These are phyloP conservation scores for Dolichotis patagonum DNA, from an alignment of 2,113 vertebrate genomes.

Conservation along the genomic window DNA sequence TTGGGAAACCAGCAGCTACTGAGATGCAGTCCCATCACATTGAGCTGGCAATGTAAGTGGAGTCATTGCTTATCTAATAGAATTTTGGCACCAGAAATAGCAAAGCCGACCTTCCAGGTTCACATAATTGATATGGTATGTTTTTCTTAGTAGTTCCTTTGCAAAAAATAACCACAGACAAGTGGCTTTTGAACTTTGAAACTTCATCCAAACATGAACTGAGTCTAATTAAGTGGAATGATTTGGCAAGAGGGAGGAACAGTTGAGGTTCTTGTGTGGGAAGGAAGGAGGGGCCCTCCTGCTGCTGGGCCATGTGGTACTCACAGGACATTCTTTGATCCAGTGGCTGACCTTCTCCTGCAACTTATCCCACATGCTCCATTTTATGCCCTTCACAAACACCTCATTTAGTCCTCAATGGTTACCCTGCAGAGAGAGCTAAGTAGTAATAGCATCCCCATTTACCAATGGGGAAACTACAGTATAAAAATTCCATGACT, in stretches of 20 bases:
- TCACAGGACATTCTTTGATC: not conserved
- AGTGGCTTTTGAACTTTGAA: not conserved
- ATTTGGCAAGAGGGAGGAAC: not conserved
- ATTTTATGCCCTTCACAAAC: not conserved
- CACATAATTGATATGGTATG: not conserved
- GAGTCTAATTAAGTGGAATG: not conserved
- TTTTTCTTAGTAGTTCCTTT: not conserved
- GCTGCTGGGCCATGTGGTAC: too few relatives aligned
- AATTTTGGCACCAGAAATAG: not conserved
- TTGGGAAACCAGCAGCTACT: not conserved
- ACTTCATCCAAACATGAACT: not conserved
- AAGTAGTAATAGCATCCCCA: rapidly evolving
- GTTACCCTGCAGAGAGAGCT: not conserved
- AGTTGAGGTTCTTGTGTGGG: not conserved
- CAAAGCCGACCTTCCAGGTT: not conserved
- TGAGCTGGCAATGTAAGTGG: not conserved
- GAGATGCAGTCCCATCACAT: not conserved
- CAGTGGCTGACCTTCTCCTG: not conserved
- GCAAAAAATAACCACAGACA: not conserved
- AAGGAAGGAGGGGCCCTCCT: too few relatives aligned
- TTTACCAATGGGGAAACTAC: not conserved
- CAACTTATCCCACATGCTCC: not conserved
- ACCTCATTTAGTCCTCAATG: not conserved
- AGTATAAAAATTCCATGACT: not conserved
- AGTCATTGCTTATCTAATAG: not conserved